Percentiles rank a stretch among this genome's conserved stretches.
These are phyloP conservation scores for Papilio polytes DNA, from an alignment of 1,140 invertebrate genomes.

Conservation along the genomic window DNA sequence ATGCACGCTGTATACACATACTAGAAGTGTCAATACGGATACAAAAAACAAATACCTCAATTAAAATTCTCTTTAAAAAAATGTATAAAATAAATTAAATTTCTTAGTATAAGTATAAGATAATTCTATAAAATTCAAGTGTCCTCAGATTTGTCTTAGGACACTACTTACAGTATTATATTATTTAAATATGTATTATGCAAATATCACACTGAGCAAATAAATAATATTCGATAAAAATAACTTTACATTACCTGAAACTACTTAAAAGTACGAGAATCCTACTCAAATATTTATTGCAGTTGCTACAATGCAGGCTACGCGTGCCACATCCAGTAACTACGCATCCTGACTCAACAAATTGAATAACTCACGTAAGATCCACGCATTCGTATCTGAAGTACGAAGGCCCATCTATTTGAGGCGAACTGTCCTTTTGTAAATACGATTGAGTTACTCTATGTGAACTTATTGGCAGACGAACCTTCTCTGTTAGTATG, in stretches of 20 bases:
- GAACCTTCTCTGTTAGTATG: slow-evolving; percentile 26
- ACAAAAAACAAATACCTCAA: neutral
- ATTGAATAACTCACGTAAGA: slow-evolving; percentile 80
- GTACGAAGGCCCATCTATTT: slow-evolving; percentile 73
- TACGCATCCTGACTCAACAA: slow-evolving; percentile 59
- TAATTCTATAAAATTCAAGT: too few relatives aligned
- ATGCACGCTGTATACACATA: slow-evolving; percentile 45
- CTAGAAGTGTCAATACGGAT: slow-evolving; percentile 58
- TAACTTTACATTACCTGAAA: too few relatives aligned
- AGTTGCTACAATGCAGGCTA: neutral
- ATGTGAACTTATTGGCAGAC: slow-evolving; percentile 40
- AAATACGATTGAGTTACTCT: slow-evolving; percentile 66
- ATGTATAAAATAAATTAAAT: too few relatives aligned
- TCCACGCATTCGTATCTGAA: slow-evolving; percentile 69
- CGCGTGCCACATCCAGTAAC: slow-evolving; percentile 46
- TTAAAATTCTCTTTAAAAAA: too few relatives aligned
- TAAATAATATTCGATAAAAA: too few relatives aligned
- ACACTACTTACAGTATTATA: too few relatives aligned
- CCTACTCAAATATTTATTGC: neutral
- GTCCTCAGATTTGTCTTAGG: too few relatives aligned
- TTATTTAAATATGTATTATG: too few relatives aligned
- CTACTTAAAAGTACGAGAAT: too few relatives aligned
- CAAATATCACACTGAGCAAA: too few relatives aligned
- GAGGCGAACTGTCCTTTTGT: slow-evolving; percentile 70
- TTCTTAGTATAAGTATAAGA: neutral